Evolutionary conservation across 2,888 invertebrate species (phyloP), one percentile per base, ranked within the genome.

Genomic region (Philaethria dido): DNA sequence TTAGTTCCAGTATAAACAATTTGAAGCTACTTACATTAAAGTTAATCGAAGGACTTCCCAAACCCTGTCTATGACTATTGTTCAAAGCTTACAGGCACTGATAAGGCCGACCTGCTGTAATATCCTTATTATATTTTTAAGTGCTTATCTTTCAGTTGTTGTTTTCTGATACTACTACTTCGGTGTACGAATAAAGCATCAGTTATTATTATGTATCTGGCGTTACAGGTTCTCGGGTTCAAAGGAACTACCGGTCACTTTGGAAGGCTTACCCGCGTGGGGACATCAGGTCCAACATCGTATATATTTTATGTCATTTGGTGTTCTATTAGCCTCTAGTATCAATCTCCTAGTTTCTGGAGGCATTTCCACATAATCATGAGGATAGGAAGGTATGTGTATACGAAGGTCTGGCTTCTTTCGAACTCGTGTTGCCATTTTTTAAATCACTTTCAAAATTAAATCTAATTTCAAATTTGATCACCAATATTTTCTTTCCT

Each of bases 31-130:
- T 42, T 42, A 57, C 39, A 42, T 42, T 42, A n/a, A 57, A 39
- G 5, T 11, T 57, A 25, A 25, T 57, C 4, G 57, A 57, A 22
- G n/a, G 63, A 11, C 18, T 50, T 22, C 39, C 42, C 18, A n/a
- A 18, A 16, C 20, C 52, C 6, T 44, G 18, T 6, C 59, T 36
- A 18, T 65, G 20, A 8, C 42, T 60, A 20, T 20, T 47, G 13
- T 42, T 59, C 20, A 60, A 20, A 50, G 18, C 29, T 39, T 90
- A n/a, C 88, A 4, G 96, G 96, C 78, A 95, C 88, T 0, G 96
- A 95, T 57, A 94, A 93, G 2, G 95, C 95, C 66, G 94, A 94
- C 69, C 94, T 93, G n/a, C n/a, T 54, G 95, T 91, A 45, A 93
- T 64, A 42, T 76, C 69, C 39, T 76, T 77, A 29, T 84, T 83